Conservation (phyloP, 2,888 invertebrate genomes). For the Chorisops tibialis region DNA sequence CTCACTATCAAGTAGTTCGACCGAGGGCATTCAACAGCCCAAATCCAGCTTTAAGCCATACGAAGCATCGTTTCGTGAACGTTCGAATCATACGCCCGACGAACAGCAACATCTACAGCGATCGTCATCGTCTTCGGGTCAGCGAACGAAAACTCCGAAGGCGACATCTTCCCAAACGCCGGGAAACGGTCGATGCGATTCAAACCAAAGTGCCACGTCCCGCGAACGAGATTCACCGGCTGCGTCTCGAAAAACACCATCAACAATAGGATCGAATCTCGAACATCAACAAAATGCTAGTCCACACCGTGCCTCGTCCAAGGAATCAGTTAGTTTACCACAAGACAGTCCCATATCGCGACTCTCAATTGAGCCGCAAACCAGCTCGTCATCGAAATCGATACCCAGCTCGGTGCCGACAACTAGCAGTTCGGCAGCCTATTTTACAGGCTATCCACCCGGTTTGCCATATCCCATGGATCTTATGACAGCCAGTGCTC, state of each 20-base stretch:
- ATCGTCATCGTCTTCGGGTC: conserved; percentile 45
- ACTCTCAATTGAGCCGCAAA: conserved; percentile 49
- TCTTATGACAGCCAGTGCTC: conserved; percentile 67
- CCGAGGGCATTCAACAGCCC: conserved; percentile 40
- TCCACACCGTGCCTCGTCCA: conserved; percentile 45
- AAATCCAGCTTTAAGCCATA: conserved; percentile 74
- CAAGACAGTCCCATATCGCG: conserved; percentile 39
- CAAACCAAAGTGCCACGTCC: conserved; percentile 69
- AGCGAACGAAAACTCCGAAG: conserved; percentile 46
- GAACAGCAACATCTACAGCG: conserved; percentile 50
- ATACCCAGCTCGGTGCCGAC: conserved; percentile 52
- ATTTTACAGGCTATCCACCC: conserved; percentile 62
- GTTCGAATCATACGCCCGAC: conserved; percentile 68
- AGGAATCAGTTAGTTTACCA: conserved; percentile 42
- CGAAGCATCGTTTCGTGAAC: conserved; percentile 59
- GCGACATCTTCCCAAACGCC: conserved; percentile 31
- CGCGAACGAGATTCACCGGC: conserved; percentile 48
- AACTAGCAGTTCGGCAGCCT: conserved; percentile 55
- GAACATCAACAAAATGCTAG: conserved; percentile 39
- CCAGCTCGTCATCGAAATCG: conserved; percentile 57
- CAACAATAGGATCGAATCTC: conserved; percentile 21
- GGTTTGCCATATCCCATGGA: conserved; percentile 70
- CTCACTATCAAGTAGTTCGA: conserved; percentile 52
- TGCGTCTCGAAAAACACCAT: conserved; percentile 30
- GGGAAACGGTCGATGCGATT: conserved; percentile 60